Percentiles rank a stretch among this genome's conserved stretches.
phyloP scores from a whole-genome alignment of 2,888 invertebrate species.

The Lacanobia oleracea region DNA sequence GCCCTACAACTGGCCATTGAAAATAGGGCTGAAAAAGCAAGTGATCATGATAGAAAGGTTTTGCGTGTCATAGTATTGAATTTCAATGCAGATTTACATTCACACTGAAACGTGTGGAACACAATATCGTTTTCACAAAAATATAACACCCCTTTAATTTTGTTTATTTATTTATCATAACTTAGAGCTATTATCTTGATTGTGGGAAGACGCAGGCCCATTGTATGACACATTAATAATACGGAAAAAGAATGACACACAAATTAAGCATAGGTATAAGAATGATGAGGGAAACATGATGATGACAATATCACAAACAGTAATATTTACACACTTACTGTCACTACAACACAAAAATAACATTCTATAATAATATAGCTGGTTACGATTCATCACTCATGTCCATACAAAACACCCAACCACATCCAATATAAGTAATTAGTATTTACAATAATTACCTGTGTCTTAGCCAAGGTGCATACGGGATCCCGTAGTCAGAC shows the following conservation, averaged over 20 bases:
- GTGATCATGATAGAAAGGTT: conserved; percentile 68
- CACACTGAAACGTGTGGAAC: not conserved
- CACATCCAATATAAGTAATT: conserved; percentile 63
- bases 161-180: too few relatives aligned
- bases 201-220: conserved; percentile 13
- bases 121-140: not conserved
- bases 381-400: conserved; percentile 59
- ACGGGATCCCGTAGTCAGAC: conserved; percentile 95
- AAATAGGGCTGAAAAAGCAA: conserved; percentile 80
- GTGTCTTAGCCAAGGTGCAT: conserved; percentile 96
- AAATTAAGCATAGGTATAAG: conserved; percentile 58
- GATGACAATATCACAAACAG: conserved; percentile 53
- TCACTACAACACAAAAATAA: conserved; percentile 52
- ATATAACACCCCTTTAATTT: not conserved
- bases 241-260: conserved; percentile 59
- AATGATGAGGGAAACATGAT: conserved; percentile 56
- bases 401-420: conserved; percentile 61
- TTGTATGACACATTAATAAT: conserved; percentile 32
- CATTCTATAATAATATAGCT: conserved; percentile 34
- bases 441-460: conserved; percentile 87
- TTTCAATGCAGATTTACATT: conserved; percentile 5
- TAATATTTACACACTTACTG: conserved; percentile 45
- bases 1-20: conserved; percentile 81
- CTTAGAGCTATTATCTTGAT: too few relatives aligned
- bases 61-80: conserved; percentile 61